These are phyloP conservation scores for Heterodera filipjevi DNA, from an alignment of 2,888 invertebrate species.

Conservation along the genomic window DNA sequence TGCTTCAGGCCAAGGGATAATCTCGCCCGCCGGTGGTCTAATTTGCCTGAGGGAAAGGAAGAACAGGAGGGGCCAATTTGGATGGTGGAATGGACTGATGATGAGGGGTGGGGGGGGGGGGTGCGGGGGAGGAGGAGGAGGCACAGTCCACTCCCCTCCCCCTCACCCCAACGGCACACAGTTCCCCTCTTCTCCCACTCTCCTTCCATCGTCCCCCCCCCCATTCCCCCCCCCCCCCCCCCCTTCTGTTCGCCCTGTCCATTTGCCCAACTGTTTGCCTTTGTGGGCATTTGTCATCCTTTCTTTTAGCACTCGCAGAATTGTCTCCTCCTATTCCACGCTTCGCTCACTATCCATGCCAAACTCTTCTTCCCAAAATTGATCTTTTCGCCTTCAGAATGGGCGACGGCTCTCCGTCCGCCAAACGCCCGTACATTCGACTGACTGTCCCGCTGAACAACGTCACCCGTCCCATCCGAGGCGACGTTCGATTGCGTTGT, in stretches of 20 bases:
- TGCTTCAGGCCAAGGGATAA: conserved; percentile 16
- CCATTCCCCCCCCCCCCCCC: no score
- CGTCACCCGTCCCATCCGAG: conserved; percentile 56
- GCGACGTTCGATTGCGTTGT: conserved; percentile 60
- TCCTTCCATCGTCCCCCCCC: no score
- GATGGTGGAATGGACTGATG: background rate
- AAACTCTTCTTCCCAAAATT: background rate
- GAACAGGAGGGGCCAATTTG: background rate
- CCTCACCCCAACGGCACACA: background rate
- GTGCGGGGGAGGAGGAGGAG: no score
- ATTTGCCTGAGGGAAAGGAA: conserved; percentile 1
- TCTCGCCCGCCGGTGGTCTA: conserved; percentile 4
- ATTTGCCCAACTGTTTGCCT: background rate
- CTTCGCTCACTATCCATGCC: background rate
- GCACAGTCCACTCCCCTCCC: background rate
- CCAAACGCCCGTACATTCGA: conserved; percentile 62
- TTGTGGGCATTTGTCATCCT: background rate
- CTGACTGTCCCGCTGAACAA: conserved; percentile 57
- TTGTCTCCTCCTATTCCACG: background rate
- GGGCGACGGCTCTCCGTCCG: conserved; percentile 57
- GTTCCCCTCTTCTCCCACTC: no score
- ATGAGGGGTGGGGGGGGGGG: background rate
- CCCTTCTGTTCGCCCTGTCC: no score
- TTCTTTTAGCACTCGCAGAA: background rate
- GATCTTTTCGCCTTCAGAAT: conserved; percentile 50